Evolutionary conservation across 2,113 vertebrate species (phyloP).

Genomic region (Mugil cephalus): DNA sequence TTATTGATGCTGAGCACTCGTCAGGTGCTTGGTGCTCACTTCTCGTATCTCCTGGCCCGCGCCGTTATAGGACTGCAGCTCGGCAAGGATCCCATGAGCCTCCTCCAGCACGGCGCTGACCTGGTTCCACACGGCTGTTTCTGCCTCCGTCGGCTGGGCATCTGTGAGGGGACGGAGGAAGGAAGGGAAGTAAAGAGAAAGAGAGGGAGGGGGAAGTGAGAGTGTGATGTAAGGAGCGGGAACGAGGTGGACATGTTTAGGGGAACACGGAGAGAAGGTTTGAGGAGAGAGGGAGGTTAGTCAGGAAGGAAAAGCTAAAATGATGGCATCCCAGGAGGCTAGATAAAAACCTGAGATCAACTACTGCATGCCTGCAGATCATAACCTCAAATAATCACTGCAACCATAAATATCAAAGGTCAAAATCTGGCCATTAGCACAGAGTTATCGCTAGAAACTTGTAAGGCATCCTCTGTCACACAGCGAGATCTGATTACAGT

Average conservation of each 20-base stretch:
- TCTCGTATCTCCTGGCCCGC: slow-evolving; percentile 94
- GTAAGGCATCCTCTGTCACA: slow-evolving; percentile 60
- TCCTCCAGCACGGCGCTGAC: slow-evolving; percentile 94
- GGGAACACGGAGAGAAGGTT: slow-evolving; percentile 19
- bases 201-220: slow-evolving; percentile 44
- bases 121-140: slow-evolving; percentile 94
- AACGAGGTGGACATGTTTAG: slow-evolving; percentile 12
- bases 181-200: slow-evolving; percentile 12
- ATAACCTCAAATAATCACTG: not conserved
- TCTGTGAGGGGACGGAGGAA: slow-evolving; percentile 78
- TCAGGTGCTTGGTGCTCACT: slow-evolving; percentile 77
- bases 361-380: not conserved
- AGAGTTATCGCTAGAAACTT: slow-evolving; percentile 20
- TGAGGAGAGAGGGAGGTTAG: slow-evolving; percentile 46
- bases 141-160: slow-evolving; percentile 94
- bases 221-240: slow-evolving; percentile 46
- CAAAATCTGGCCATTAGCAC: slow-evolving; percentile 29
- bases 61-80: slow-evolving; percentile 93
- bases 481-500: slow-evolving; percentile 35
- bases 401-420: slow-evolving; percentile 7
- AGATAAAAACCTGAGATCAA: slow-evolving; percentile 35
- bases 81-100: slow-evolving; percentile 90
- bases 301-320: slow-evolving; percentile 19
- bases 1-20: slow-evolving; percentile 23
- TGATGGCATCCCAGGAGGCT: slow-evolving; percentile 20